phyloP scores from a whole-genome alignment of 2,113 vertebrate species.

The Ammodytes dubius region DNA sequence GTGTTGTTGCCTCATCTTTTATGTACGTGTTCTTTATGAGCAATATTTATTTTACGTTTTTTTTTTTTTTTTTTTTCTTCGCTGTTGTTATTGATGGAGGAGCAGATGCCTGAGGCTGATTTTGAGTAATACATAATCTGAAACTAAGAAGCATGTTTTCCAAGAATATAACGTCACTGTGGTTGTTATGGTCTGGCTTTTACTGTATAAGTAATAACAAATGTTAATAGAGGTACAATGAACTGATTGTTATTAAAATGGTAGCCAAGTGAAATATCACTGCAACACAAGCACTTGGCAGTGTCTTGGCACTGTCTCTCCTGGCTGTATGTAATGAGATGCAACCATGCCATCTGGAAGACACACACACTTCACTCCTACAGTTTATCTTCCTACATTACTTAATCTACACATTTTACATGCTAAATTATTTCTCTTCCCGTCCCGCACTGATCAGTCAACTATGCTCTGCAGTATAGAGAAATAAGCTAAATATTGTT shows the following conservation, averaged over 20 bases:
- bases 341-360: constrained; percentile 66
- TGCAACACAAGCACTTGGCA: constrained; percentile 39
- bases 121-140: not conserved
- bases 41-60: constrained; percentile 28
- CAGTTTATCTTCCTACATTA: constrained; percentile 1
- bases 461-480: not conserved
- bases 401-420: not conserved
- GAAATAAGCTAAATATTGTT: not conserved
- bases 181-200: not conserved
- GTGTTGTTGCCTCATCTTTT: constrained; percentile 14
- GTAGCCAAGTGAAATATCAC: constrained; percentile 37
- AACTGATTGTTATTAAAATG: constrained; percentile 13
- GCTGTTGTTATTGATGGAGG: constrained; percentile 27
- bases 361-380: constrained; percentile 13
- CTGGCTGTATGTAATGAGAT: constrained; percentile 68
- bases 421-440: not conserved
- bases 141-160: constrained; percentile 3
- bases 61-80: constrained; percentile 22
- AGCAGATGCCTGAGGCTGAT: constrained; percentile 3
- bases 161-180: not conserved
- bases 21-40: constrained; percentile 16
- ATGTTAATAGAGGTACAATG: constrained; percentile 18
- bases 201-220: constrained; percentile 11
- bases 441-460: not conserved
- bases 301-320: constrained; percentile 39